Evolutionary conservation across 92 coral and sea anemone species (phyloP).

Genomic region (Porites cylindrica): DNA sequence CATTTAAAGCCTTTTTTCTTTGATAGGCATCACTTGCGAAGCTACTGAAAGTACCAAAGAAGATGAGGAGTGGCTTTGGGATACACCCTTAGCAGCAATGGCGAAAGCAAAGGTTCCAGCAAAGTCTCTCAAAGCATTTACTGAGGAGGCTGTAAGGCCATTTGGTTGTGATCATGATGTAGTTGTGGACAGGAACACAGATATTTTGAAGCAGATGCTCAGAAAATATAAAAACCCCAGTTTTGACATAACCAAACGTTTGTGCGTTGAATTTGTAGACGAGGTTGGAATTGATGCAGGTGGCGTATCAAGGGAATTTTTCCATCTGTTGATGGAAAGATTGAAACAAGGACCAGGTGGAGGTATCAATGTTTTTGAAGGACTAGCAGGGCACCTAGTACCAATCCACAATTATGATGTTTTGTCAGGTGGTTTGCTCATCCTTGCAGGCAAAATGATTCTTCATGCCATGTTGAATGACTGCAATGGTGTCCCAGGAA

Average conservation of each 20-base stretch:
- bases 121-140: conserved; percentile 46
- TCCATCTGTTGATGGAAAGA: conserved; percentile 19
- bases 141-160: conserved; percentile 43
- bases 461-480: conserved; percentile 44
- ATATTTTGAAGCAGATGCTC: conserved; percentile 57
- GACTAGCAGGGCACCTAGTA: conserved; percentile 32
- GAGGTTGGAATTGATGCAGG: conserved; percentile 52
- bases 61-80: conserved; percentile 28
- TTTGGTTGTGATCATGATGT: conserved; percentile 42
- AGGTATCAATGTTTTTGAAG: conserved; percentile 52
- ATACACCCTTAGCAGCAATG: conserved; percentile 30
- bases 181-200: conserved; percentile 27
- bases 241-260: conserved; percentile 40
- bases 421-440: conserved; percentile 43
- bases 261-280: conserved; percentile 43
- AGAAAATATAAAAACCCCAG: conserved; percentile 59
- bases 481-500: conserved; percentile 43
- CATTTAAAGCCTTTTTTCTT: not conserved
- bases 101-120: not conserved
- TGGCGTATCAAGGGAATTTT: conserved; percentile 39
- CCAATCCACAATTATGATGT: conserved; percentile 54
- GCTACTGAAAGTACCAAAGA: conserved; percentile 8
- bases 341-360: conserved; percentile 15
- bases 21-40: not conserved
- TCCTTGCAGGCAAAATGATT: conserved; percentile 51